These are phyloP conservation scores for Plutomurus gul DNA, from an alignment of 1,140 invertebrate genomes.

Conservation along the genomic window DNA sequence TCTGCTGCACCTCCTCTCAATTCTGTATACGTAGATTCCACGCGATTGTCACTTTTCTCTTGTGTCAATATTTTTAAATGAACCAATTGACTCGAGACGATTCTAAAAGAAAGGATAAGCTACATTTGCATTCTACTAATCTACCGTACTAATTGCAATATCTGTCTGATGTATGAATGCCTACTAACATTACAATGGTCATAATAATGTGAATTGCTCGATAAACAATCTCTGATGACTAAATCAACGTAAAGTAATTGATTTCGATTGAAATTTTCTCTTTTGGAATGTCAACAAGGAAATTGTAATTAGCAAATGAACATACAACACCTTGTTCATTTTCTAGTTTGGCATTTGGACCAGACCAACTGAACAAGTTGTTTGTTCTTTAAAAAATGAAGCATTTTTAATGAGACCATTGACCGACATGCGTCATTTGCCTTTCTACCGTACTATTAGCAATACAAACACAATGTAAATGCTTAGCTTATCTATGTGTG, in stretches of 20 bases:
- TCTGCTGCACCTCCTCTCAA: background rate
- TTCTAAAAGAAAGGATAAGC: no score
- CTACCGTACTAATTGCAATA: background rate
- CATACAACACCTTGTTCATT: background rate
- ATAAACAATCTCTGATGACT: constrained; percentile 14
- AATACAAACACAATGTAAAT: background rate
- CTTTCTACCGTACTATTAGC: background rate
- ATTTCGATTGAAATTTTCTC: constrained; percentile 14
- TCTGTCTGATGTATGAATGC: background rate
- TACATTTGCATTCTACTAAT: no score
- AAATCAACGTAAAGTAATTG: background rate
- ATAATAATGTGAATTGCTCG: constrained; percentile 1
- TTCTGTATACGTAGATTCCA: background rate
- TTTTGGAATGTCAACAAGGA: background rate
- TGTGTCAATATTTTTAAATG: background rate
- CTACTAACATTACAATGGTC: background rate
- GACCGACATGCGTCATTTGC: background rate
- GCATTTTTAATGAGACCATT: background rate
- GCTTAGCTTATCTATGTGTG: no score
- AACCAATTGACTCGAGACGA: no score
- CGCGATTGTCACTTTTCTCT: constrained; percentile 6
- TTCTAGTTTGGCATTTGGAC: background rate
- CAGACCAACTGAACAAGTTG: background rate
- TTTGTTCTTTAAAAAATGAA: background rate
- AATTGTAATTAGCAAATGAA: background rate